Evolutionary conservation across 1,140 invertebrate species (phyloP), one percentile per base, ranked within the genome.

Genomic region (Drepana arcuata): DNA sequence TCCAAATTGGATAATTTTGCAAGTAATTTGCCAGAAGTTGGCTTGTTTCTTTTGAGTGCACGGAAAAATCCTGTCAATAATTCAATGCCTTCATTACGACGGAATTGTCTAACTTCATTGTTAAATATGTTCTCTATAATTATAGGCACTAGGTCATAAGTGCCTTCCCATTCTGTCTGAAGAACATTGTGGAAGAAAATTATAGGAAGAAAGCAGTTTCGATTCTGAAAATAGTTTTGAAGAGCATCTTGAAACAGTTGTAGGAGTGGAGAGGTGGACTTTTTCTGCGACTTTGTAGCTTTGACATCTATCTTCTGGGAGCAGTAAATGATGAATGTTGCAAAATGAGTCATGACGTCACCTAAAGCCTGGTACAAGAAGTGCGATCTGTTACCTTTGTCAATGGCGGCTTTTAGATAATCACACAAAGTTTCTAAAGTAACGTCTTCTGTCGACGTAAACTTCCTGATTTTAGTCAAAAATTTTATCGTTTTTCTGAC

Each of bases 331-430:
- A 91, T 78, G 46, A 91, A 91, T 6, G 86, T 86, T 18, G 88
- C 87, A 60, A 89, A 90, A 39, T 88, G 85, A 1, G 88, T 84
- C 5, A 91, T 83, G 36, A 90, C 85, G 45, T 89, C 87, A 4
- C 87, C 87, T 70, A 92, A 86, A 55, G 90, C 88, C 72, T 90
- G 87, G 54, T 86, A 88, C 47, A 91, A 66, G 14, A 88, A 85
- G 26, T 88, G 84, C 2, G 87, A 89, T 44, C 87, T 78, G 29
- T 81, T 82, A 2, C 89, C 89, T 73, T 90, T 90, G 32, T 88
- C 87, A 36, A 90, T 85, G 12, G 88, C 68, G 23, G 83, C 67
- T 70, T 87, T 82, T 25, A 89, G 73, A 33, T 87, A 75, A 42
- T 88, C 85, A 23, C 79, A 77, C 28, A 92, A 73, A 34, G 88